phyloP scores from a whole-genome alignment of 2,113 vertebrate species.

The Onychorhynchus coronatus region DNA sequence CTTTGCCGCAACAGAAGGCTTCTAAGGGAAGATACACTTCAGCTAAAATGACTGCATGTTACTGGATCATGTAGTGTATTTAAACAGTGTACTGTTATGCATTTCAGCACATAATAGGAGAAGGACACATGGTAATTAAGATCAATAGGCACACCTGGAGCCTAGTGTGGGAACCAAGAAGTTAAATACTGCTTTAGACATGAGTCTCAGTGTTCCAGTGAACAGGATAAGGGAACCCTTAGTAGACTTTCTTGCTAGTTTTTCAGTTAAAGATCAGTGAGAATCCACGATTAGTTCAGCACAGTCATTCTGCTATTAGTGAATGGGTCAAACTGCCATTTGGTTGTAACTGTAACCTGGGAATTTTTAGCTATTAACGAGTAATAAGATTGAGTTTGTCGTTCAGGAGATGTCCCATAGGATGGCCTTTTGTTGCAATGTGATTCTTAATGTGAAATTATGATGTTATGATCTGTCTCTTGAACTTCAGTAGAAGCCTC shows the following conservation, averaged over 20 bases:
- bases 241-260: neutral
- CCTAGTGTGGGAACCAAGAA: neutral
- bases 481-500: neutral
- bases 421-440: neutral
- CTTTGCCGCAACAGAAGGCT: neutral
- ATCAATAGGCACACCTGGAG: neutral
- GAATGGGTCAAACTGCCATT: neutral
- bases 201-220: neutral
- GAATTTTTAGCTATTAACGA: neutral
- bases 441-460: neutral
- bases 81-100: neutral
- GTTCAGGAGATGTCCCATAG: neutral
- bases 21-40: neutral
- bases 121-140: neutral
- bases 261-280: neutral
- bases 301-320: neutral
- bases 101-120: neutral
- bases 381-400: neutral
- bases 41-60: neutral
- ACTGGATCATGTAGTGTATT: fast-evolving
- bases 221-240: neutral
- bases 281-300: neutral
- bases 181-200: neutral
- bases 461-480: neutral
- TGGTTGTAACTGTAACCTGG: neutral